A percentile compares a stretch with the other conserved stretches of the same genome.
phyloP scores from a whole-genome alignment of 2,797 vertebrate species.

The Dendrocincla tyrannina region DNA sequence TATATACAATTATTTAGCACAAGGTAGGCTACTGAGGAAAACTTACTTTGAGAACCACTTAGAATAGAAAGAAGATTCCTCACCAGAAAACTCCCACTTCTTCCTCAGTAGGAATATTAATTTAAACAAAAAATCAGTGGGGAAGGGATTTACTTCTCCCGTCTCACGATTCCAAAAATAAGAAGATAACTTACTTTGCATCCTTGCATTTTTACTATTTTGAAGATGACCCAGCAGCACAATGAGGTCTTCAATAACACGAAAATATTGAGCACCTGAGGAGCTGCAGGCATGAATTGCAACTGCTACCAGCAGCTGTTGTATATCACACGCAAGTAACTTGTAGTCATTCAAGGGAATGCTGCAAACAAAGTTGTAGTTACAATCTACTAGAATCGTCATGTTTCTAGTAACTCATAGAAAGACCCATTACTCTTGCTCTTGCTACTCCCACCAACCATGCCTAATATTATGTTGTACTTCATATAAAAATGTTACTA shows the following conservation, averaged over 20 bases:
- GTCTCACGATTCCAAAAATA: neutral
- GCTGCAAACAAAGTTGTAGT: conserved; percentile 76
- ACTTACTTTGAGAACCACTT: neutral
- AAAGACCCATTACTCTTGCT: neutral
- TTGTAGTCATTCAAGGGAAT: conserved; percentile 92
- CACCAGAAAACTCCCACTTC: neutral
- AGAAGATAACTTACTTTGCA: conserved; percentile 84
- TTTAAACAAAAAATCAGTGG: neutral
- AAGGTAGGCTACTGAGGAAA: neutral
- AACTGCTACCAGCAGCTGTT: conserved; percentile 92
- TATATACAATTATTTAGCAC: neutral
- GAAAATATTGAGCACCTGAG: conserved; percentile 97
- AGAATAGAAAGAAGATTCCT: neutral
- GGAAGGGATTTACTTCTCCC: neutral
- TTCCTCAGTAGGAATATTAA: neutral
- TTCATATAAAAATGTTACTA: neutral
- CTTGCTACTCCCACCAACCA: neutral
- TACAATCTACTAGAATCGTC: neutral
- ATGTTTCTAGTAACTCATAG: neutral
- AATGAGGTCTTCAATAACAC: conserved; percentile 97
- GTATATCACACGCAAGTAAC: conserved; percentile 93
- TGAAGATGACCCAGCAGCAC: conserved; percentile 94
- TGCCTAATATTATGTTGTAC: neutral
- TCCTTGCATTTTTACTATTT: conserved; percentile 90
- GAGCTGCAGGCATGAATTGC: conserved; percentile 98